These are phyloP conservation scores for Slavum lentiscoides DNA, from an alignment of 2,888 invertebrate genomes.

Conservation along the genomic window DNA sequence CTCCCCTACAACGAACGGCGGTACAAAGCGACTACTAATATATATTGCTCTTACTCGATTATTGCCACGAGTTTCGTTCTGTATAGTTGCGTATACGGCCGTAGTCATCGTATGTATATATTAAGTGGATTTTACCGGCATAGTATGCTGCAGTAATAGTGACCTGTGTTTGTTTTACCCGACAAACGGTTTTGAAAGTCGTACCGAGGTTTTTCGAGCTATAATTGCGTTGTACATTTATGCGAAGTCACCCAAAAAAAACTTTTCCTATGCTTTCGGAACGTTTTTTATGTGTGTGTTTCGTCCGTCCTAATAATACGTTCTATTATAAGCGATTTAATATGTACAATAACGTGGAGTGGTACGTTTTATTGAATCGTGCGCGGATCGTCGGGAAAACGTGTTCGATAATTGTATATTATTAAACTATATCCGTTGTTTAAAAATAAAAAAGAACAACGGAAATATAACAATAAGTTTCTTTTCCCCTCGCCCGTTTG, in stretches of 20 bases:
- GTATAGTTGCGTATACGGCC: background rate
- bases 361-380: background rate
- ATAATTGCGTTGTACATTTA: background rate
- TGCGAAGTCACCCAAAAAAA: too few relatives aligned
- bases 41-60: conserved; percentile 30
- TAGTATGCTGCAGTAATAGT: background rate
- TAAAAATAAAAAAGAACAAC: background rate
- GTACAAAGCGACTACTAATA: conserved; percentile 8
- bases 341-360: too few relatives aligned
- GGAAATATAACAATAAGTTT: background rate
- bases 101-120: background rate
- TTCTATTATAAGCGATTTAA: too few relatives aligned
- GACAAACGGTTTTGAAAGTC: conserved; percentile 10
- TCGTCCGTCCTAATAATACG: too few relatives aligned
- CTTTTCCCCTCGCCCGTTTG: background rate
- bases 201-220: background rate
- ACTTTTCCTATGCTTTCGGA: background rate
- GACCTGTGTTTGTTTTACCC: conserved; percentile 4
- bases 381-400: background rate
- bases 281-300: background rate
- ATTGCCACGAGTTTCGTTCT: background rate
- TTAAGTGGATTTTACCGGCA: background rate
- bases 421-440: background rate
- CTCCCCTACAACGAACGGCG: background rate
- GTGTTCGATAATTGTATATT: background rate